A percentile compares a stretch with the other conserved stretches of the same genome.
Evolutionary conservation across 2,888 invertebrate genomes (phyloP).

Genomic region (Torymus auratus): DNA sequence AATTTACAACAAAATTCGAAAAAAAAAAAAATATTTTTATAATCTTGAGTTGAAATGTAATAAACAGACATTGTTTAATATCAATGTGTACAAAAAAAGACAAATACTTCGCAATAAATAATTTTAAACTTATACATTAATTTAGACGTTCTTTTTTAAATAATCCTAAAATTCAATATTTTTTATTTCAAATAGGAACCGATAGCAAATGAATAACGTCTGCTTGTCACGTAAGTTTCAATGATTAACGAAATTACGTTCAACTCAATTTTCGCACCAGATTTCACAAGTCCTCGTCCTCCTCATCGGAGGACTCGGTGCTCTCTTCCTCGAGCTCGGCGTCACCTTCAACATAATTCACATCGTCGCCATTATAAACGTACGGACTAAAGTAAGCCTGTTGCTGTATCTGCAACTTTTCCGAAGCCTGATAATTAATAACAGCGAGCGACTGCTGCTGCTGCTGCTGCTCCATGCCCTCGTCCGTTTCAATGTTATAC

Average conservation of each 20-base stretch:
- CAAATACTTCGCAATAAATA: no score
- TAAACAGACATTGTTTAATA: conserved; percentile 20
- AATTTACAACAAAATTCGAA: conserved; percentile 30
- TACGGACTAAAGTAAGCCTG: conserved; percentile 69
- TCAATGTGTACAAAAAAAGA: no score
- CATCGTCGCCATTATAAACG: conserved; percentile 68
- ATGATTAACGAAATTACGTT: conserved; percentile 18
- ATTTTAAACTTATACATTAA: no score
- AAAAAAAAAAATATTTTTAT: conserved; percentile 15
- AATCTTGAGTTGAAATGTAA: conserved; percentile 2
- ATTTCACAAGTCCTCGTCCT: conserved; percentile 59
- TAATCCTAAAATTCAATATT: conserved; percentile 1
- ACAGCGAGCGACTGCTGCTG: conserved; percentile 68
- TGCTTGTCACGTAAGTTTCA: conserved; percentile 32
- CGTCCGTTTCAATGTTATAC: conserved; percentile 76
- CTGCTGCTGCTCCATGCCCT: conserved; percentile 78
- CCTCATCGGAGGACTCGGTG: conserved; percentile 70
- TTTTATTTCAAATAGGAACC: neutral
- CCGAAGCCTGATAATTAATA: conserved; percentile 71
- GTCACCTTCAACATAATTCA: conserved; percentile 59
- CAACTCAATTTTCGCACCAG: conserved; percentile 51
- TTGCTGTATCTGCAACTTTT: conserved; percentile 67
- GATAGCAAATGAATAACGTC: conserved; percentile 35
- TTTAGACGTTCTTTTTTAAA: no score
- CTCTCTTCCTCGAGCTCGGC: conserved; percentile 65